These are phyloP conservation scores for Halesus radiatus DNA, from an alignment of 1,140 invertebrate species.

Conservation along the genomic window DNA sequence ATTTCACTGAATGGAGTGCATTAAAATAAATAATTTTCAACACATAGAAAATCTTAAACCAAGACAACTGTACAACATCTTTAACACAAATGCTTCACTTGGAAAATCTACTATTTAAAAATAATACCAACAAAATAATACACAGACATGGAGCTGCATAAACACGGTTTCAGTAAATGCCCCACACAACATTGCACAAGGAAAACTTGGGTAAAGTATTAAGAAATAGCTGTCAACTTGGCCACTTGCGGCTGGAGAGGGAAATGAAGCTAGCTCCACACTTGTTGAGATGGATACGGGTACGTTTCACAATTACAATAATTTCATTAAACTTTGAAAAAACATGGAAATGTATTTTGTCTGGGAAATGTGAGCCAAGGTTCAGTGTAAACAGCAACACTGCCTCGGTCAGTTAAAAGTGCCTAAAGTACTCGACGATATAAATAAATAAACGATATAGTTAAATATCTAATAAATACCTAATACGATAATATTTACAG, in stretches of 20 bases:
- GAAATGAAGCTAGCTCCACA: not conserved
- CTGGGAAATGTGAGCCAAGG: slow-evolving; percentile 39
- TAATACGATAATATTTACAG: slow-evolving; percentile 53
- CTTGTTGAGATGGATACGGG: no score
- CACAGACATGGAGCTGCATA: not conserved
- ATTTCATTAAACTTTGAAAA: slow-evolving; percentile 36
- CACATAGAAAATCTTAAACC: slow-evolving; percentile 13
- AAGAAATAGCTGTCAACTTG: not conserved
- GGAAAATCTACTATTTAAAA: slow-evolving; percentile 21
- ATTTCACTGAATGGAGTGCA: slow-evolving; percentile 34
- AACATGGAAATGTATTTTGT: slow-evolving; percentile 50
- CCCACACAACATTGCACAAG: slow-evolving; percentile 5
- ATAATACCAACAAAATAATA: slow-evolving; percentile 7
- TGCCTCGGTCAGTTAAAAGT: slow-evolving; percentile 21
- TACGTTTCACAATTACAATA: slow-evolving; percentile 1
- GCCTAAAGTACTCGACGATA: slow-evolving; percentile 45
- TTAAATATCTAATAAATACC: slow-evolving; percentile 57
- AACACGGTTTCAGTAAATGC: not conserved
- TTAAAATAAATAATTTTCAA: slow-evolving; percentile 33
- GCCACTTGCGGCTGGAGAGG: not conserved
- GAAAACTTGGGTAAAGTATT: not conserved
- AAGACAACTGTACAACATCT: slow-evolving; percentile 29
- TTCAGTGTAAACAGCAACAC: slow-evolving; percentile 6
- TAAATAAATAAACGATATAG: slow-evolving; percentile 55
- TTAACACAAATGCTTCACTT: slow-evolving; percentile 28